Conservation (phyloP, 2,888 invertebrate species). For the Pseudolycoriella hygida region DNA sequence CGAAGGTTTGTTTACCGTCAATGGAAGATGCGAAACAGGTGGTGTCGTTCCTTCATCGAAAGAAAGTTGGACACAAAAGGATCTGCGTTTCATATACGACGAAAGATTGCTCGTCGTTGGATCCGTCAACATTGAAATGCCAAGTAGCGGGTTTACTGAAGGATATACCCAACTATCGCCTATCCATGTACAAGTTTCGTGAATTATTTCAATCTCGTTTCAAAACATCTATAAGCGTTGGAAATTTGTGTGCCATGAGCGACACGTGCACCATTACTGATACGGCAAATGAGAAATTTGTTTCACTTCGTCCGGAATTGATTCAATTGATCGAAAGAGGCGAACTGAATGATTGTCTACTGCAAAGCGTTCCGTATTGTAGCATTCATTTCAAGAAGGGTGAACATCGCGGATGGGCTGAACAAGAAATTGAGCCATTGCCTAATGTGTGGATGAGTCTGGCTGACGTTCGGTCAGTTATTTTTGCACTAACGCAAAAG, state of each 20-base stretch:
- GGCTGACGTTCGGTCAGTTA: slow-evolving; percentile 23
- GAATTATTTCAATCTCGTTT: slow-evolving; percentile 67
- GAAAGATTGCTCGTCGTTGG: slow-evolving; percentile 37
- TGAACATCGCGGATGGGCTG: slow-evolving; percentile 56
- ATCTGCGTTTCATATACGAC: slow-evolving; percentile 56
- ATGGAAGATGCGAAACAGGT: slow-evolving; percentile 38
- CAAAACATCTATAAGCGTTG: slow-evolving; percentile 48
- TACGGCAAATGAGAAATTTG: slow-evolving; percentile 47
- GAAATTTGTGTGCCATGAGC: slow-evolving; percentile 51
- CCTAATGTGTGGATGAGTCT: slow-evolving; percentile 35
- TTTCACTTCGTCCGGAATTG: slow-evolving; percentile 44
- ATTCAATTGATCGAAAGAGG: slow-evolving; percentile 34
- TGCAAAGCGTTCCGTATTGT: slow-evolving; percentile 41
- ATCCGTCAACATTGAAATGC: slow-evolving; percentile 42
- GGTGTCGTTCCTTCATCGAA: slow-evolving; percentile 62
- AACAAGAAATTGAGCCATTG: slow-evolving; percentile 47
- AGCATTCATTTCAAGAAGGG: slow-evolving; percentile 36
- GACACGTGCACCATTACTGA: slow-evolving; percentile 62
- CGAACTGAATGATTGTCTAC: slow-evolving; percentile 30
- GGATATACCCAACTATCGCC: slow-evolving; percentile 55
- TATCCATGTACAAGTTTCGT: slow-evolving; percentile 66
- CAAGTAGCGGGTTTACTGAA: slow-evolving; percentile 52
- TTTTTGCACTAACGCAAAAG: slow-evolving; percentile 23
- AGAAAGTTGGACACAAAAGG: slow-evolving; percentile 61
- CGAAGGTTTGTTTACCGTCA: slow-evolving; percentile 27